Base-by-base conservation (phyloP, 2,797 vertebrate species). In the Enteromius treurensis region DNA sequence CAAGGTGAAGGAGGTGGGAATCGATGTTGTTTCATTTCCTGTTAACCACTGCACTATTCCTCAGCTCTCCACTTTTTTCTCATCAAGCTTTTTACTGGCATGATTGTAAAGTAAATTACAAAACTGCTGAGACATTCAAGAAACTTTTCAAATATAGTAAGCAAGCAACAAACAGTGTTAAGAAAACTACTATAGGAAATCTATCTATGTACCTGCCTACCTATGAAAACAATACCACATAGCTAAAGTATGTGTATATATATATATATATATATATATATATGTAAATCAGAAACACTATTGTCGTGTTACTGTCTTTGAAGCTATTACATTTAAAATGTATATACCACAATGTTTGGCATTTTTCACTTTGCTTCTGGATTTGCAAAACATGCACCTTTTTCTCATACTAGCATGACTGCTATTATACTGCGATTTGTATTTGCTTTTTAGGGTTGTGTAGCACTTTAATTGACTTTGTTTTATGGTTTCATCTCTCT, bases 1-100 rank as follows among this genome's bases (percentile, higher is more conserved):
- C 40, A 70, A 40, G 68, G 37, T 70, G 68, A 70, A 45, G 40
- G 68, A 45, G 40, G 68, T 45, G 40, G 11, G 21, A 69, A 69
- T 70, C 68, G 11, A 45, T 45, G 40, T 26, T 26, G 68, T 70
- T 70, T 70, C n/a, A 70, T 45, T 70, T 70, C 68, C 74, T 77
- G 49, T 77, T 62, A 42, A 23, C 17, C 55, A 64, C 55, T 64
- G 60, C 76, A 47, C 76, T 78, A 45, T 42, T 32, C 47, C 13
- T 65, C 29, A 19, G 17, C 60, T 47, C 21, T 79, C n/a, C 62
- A 47, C 60, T 49, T n/a, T 77, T 62, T 15, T n/a, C 80, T 65
- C 70, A 60, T 49, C 55, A 82, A 49, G 58, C 19, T 23, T 32
- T 64, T 45, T 68, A 67, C 60, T 67, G 65, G 34, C 53, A 17